Conservation (phyloP, 2,113 vertebrate species). For the Morone chrysops region DNA sequence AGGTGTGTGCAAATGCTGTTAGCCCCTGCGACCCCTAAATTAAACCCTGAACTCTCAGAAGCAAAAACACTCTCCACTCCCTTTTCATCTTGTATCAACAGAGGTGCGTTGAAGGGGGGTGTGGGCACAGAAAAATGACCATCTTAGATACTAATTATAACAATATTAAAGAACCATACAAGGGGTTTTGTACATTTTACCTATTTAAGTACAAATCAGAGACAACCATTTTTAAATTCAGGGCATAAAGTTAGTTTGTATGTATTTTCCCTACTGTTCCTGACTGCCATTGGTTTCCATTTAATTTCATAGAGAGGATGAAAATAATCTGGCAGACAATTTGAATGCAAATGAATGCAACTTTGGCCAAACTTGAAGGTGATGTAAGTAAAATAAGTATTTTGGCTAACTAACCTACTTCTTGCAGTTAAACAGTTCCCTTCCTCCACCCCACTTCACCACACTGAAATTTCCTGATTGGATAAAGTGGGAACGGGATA, state of each 20-base stretch:
- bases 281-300: too few species aligned
- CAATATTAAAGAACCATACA: neutral
- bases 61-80: conserved; percentile 45
- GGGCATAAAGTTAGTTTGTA: neutral
- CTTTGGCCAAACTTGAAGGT: neutral
- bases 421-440: too few species aligned
- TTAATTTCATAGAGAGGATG: neutral
- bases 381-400: neutral
- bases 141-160: neutral
- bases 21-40: conserved; percentile 52
- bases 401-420: too few species aligned
- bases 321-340: neutral
- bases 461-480: too few species aligned
- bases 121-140: neutral
- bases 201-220: neutral
- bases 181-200: neutral
- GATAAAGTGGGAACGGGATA: too few species aligned
- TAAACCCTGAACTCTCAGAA: conserved; percentile 54
- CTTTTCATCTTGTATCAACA: conserved; percentile 55
- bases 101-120: conserved; percentile 12
- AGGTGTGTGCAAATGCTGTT: conserved; percentile 78
- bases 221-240: neutral
- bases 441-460: too few species aligned
- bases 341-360: neutral
- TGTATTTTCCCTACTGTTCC: too few species aligned